Evolutionary conservation across 2,888 invertebrate species (phyloP), one percentile per base, ranked within the genome.

Genomic region (Oscheius sp.): DNA sequence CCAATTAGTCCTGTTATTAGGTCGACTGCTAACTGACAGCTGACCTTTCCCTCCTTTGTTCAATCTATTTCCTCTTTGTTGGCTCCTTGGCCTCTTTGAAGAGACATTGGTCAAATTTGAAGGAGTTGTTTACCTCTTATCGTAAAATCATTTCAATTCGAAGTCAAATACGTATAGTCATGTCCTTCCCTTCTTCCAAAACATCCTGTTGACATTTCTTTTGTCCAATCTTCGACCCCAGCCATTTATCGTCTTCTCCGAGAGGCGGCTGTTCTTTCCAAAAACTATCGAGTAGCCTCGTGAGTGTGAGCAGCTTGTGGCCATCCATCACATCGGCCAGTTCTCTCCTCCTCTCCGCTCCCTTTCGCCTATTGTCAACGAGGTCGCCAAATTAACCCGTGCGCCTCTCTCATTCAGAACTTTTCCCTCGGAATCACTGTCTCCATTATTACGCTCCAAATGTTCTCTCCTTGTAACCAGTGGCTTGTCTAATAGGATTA

Each of bases 371-470:
- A 38, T 57, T 57, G 41, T 41, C 57, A 38, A 33, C 57, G 41
- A 57, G 41, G 41, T 33, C 38, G 41, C 57, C 57, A 57, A 57
- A 57, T 57, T 57, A 41, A 57, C 41, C 36, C 20, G 9, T 8
- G 30, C 56, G 56, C 12, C 47, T 63, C 47, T 30, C 24, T 51
- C 22, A 8, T 45, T 12, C 33, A 50, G 17, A 26, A 45, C 32
- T 61, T 28, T 61, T 38, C 6, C 61, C 12, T 36, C 33, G 17
- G 38, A 36, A 57, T 57, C 38, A 24, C 38, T 14, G 26, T 14
- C 33, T 54, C 54, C 54, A 54, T 54, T 54, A 54, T 54, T 33
- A 32, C 54, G 54, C 54, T 20, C 54, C 54, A 54, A 33, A 54
- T 54, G 24, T 30, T 45, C 28, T 20, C 33, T 30, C 33, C 38